These are phyloP conservation scores for Lithobates sylvaticus DNA, from an alignment of 2,797 vertebrate genomes.

Conservation along the genomic window DNA sequence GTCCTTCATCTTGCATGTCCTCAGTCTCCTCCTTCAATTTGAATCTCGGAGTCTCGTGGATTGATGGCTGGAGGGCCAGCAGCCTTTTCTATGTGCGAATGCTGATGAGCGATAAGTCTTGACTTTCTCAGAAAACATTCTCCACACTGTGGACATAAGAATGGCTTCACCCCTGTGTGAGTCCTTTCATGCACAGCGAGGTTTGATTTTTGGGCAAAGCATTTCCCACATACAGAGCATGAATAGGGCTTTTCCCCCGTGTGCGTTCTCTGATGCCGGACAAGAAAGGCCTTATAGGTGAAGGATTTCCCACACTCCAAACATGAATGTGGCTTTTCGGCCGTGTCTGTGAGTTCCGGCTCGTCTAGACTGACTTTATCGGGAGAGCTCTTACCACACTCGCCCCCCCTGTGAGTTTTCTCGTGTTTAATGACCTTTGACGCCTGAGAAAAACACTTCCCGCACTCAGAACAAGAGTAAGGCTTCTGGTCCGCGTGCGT, in stretches of 20 bases:
- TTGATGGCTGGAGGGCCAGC: too few species aligned
- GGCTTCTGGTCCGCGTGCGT: too few species aligned
- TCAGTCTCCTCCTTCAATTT: too few species aligned
- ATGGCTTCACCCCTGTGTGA: conserved; percentile 61
- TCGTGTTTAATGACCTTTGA: too few species aligned
- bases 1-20: too few species aligned
- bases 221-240: conserved; percentile 49
- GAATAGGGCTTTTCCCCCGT: conserved; percentile 44
- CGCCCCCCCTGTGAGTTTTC: too few species aligned
- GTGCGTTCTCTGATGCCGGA: conserved; percentile 34
- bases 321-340: conserved; percentile 45
- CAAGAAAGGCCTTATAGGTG: conserved; percentile 32
- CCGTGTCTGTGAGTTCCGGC: neutral
- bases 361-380: too few species aligned
- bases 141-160: conserved; percentile 54
- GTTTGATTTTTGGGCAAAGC: conserved; percentile 16
- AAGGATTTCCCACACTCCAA: conserved; percentile 47
- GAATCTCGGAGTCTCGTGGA: too few species aligned
- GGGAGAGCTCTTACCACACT: too few species aligned
- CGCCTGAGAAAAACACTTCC: too few species aligned
- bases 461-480: too few species aligned
- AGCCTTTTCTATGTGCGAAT: conserved; percentile 16
- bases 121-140: conserved; percentile 52
- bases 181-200: conserved; percentile 56
- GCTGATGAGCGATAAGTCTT: conserved; percentile 47